These are phyloP conservation scores for Adrianichthys oophorus DNA, from an alignment of 2,797 vertebrate genomes.

Conservation along the genomic window DNA sequence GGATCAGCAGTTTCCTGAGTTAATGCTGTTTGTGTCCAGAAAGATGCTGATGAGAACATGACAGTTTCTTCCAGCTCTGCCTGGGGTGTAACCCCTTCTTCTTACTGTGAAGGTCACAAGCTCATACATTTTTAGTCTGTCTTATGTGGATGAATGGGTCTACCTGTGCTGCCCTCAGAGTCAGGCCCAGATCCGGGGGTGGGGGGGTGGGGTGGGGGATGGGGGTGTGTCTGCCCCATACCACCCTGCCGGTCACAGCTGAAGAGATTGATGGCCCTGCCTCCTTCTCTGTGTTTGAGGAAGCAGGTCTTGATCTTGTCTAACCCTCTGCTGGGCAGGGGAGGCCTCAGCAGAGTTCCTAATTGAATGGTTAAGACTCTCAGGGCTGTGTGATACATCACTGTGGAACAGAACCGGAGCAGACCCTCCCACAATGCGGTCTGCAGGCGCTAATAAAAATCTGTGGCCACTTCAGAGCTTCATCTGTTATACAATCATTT, in stretches of 20 bases:
- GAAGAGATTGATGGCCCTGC: conserved; percentile 65
- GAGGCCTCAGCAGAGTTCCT: conserved; percentile 65
- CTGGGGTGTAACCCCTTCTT: conserved; percentile 38
- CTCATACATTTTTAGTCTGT: conserved; percentile 68
- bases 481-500: conserved; percentile 56
- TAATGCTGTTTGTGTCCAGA: conserved; percentile 61
- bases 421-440: conserved; percentile 47
- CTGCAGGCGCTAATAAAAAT: conserved; percentile 65
- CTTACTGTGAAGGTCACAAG: conserved; percentile 73
- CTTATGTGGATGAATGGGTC: conserved; percentile 72
- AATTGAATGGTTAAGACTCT: conserved; percentile 76
- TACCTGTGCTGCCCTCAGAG: conserved; percentile 61
- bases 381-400: conserved; percentile 71
- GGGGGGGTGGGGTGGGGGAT: too few relatives aligned
- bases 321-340: conserved; percentile 61
- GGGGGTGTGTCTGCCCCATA: conserved; percentile 39
- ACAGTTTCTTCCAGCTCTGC: conserved; percentile 48
- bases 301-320: conserved; percentile 76
- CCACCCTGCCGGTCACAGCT: conserved; percentile 55
- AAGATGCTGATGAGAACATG: conserved; percentile 70
- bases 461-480: conserved; percentile 57
- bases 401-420: conserved; percentile 59
- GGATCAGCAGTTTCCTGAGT: conserved; percentile 65
- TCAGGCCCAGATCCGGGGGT: conserved; percentile 32
- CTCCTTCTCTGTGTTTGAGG: conserved; percentile 67